Percentiles rank a stretch among this genome's conserved stretches.
These are phyloP conservation scores for Solenodon paradoxus DNA, from an alignment of 2,113 vertebrate species.

Conservation along the genomic window DNA sequence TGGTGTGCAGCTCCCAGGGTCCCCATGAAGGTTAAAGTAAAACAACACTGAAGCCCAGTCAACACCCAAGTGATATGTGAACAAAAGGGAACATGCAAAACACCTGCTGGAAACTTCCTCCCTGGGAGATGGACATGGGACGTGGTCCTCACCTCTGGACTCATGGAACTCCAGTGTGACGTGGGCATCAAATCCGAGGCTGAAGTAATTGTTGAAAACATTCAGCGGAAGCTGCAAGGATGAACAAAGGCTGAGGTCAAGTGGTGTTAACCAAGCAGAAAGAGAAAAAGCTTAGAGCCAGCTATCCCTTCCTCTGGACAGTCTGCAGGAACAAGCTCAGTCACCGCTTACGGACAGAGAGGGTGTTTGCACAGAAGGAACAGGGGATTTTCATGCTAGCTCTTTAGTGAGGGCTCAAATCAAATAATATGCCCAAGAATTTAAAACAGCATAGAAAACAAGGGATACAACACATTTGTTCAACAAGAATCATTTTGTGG, in stretches of 20 bases:
- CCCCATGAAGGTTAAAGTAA: not conserved
- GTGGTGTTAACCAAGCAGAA: not conserved
- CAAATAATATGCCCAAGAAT: not conserved
- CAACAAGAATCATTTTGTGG: not conserved
- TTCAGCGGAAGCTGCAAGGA: slow-evolving; percentile 87
- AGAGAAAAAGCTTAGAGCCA: not conserved
- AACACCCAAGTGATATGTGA: not conserved
- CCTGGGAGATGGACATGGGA: slow-evolving; percentile 20
- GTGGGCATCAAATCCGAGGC: slow-evolving; percentile 89
- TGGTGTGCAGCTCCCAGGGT: not conserved
- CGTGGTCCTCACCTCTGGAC: slow-evolving; percentile 84
- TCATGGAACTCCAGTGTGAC: slow-evolving; percentile 90
- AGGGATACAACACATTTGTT: not conserved
- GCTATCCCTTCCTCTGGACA: not conserved
- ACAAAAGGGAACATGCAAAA: slow-evolving; percentile 54
- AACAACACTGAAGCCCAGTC: not conserved
- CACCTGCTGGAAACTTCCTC: slow-evolving; percentile 4
- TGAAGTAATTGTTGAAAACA: slow-evolving; percentile 92
- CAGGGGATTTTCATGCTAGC: not conserved
- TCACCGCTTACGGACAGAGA: accelerated
- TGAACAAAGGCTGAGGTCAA: slow-evolving; percentile 30
- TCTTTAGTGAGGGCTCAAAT: not conserved
- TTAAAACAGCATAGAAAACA: not conserved
- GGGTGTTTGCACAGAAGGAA: not conserved
- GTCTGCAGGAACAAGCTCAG: no score